A percentile compares a stretch with the other conserved stretches of the same genome.
These are phyloP conservation scores for Scaptodrosophila lebanonensis DNA, from an alignment of 1,140 invertebrate genomes.

Conservation along the genomic window DNA sequence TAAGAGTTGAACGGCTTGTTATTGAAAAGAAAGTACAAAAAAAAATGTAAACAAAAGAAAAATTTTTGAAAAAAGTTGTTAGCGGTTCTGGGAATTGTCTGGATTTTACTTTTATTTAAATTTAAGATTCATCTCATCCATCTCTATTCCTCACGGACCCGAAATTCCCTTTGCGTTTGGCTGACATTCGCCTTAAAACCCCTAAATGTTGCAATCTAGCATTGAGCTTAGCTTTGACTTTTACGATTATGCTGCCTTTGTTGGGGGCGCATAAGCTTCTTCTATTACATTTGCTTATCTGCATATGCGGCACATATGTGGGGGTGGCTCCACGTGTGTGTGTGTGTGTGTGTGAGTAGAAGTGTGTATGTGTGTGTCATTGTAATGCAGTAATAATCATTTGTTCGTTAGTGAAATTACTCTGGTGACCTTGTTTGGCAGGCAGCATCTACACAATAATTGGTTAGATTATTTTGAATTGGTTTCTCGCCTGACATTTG, in stretches of 20 bases:
- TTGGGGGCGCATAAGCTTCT: slow-evolving; percentile 45
- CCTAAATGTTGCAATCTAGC: slow-evolving; percentile 52
- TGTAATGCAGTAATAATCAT: slow-evolving; percentile 70
- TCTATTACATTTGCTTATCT: slow-evolving; percentile 70
- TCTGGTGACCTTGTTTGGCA: slow-evolving; percentile 60
- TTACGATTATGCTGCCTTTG: slow-evolving; percentile 57
- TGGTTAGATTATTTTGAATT: slow-evolving; percentile 67
- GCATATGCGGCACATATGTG: slow-evolving; percentile 48
- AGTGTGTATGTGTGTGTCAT: slow-evolving; percentile 8
- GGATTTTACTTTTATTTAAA: background rate
- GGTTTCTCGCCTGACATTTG: slow-evolving; percentile 29
- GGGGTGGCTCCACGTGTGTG: background rate
- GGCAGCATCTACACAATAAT: slow-evolving; percentile 40
- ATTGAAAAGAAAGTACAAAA: no score
- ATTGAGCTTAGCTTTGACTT: slow-evolving; percentile 62
- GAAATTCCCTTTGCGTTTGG: no score
- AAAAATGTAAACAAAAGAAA: no score
- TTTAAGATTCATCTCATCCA: slow-evolving; percentile 4
- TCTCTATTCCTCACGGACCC: background rate
- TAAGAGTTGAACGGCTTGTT: no score
- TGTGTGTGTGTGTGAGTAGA: slow-evolving; percentile 1
- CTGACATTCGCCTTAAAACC: slow-evolving; percentile 47
- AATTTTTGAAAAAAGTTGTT: no score
- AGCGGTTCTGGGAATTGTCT: slow-evolving; percentile 1
- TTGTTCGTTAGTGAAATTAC: slow-evolving; percentile 64